These are phyloP conservation scores for Calcarius ornatus DNA, from an alignment of 2,113 vertebrate genomes.

Conservation along the genomic window DNA sequence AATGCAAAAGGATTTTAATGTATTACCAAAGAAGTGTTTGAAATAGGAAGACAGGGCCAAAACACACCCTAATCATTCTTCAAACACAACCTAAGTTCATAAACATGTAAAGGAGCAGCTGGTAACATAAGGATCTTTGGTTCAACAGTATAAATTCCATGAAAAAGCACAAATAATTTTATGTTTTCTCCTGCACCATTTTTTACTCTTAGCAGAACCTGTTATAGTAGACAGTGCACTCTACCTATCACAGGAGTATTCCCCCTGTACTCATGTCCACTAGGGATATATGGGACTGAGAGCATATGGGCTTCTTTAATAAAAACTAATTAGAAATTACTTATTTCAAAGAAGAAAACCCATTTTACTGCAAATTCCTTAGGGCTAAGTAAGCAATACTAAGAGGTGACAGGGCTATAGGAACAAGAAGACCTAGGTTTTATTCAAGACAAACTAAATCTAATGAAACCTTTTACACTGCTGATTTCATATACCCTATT, in stretches of 20 bases:
- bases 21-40: background rate
- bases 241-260: background rate
- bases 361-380: background rate
- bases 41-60: background rate
- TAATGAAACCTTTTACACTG: background rate
- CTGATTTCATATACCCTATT: background rate
- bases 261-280: background rate
- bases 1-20: background rate
- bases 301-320: background rate
- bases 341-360: background rate
- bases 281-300: background rate
- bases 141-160: background rate
- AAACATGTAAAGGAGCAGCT: background rate
- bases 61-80: background rate
- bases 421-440: background rate
- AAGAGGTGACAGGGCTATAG: background rate
- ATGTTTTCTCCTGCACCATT: background rate
- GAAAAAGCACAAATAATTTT: background rate
- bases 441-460: background rate
- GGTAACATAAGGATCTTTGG: background rate
- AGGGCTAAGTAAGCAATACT: background rate
- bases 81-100: background rate
- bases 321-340: background rate
- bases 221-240: accelerated
- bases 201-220: background rate